Conservation (phyloP, 2,797 vertebrate species). For the Xiphorhynchus erythropygius region DNA sequence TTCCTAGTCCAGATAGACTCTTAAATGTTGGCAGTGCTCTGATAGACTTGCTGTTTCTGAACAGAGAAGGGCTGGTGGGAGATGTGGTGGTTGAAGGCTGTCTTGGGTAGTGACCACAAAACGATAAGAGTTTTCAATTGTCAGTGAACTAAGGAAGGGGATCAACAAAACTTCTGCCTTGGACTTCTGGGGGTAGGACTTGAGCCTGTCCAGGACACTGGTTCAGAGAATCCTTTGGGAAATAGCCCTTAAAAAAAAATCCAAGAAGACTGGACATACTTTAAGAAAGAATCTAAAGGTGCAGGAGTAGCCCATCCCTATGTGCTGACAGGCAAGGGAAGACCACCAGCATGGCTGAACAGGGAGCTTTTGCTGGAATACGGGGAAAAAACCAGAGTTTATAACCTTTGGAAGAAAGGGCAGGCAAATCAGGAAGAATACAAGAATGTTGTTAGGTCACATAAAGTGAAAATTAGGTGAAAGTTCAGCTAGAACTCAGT, state of each 20-base stretch:
- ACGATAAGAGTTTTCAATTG: background rate
- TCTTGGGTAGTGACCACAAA: background rate
- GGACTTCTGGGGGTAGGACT: background rate
- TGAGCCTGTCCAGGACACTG: background rate
- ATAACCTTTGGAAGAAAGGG: background rate
- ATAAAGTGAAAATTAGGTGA: background rate
- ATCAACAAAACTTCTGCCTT: background rate
- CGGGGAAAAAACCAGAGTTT: background rate
- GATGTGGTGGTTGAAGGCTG: background rate
- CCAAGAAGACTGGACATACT: background rate
- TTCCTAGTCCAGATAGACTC: background rate
- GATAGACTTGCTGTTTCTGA: background rate
- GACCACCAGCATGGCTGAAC: background rate
- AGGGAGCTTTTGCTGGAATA: background rate
- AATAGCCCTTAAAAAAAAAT: background rate
- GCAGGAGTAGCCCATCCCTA: background rate
- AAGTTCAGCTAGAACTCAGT: background rate
- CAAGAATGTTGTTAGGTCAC: background rate
- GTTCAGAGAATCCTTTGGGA: background rate
- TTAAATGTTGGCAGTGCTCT: background rate
- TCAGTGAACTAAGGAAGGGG: background rate
- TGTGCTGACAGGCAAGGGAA: background rate
- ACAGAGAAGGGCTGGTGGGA: background rate
- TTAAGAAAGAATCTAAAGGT: background rate
- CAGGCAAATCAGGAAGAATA: background rate